These are phyloP conservation scores for Sturmia bella DNA, from an alignment of 2,888 invertebrate genomes.

Conservation along the genomic window DNA sequence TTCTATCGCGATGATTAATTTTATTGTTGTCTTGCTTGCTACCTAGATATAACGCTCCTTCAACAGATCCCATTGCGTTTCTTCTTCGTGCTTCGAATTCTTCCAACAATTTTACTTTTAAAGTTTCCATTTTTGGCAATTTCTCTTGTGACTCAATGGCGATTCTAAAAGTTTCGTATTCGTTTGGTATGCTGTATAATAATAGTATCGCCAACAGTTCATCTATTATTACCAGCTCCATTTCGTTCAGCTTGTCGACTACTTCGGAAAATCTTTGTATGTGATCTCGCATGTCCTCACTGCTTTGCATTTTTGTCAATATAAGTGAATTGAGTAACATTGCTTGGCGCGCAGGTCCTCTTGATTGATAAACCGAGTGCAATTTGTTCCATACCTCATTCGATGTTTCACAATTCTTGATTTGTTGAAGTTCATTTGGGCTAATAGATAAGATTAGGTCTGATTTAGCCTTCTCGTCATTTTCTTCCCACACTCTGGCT, in stretches of 20 bases:
- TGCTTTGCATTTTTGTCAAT: slow-evolving; percentile 76
- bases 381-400: slow-evolving; percentile 78
- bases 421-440: slow-evolving; percentile 75
- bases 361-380: slow-evolving; percentile 77
- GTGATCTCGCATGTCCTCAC: slow-evolving; percentile 76
- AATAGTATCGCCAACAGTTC: slow-evolving; percentile 76
- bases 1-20: slow-evolving; percentile 52
- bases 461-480: slow-evolving; percentile 69
- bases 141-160: slow-evolving; percentile 75
- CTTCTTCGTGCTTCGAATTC: slow-evolving; percentile 67
- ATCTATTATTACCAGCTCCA: slow-evolving; percentile 74
- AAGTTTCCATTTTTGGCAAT: slow-evolving; percentile 64
- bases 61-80: no score
- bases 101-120: slow-evolving; percentile 70
- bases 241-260: slow-evolving; percentile 77
- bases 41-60: no score
- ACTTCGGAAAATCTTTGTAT: slow-evolving; percentile 76
- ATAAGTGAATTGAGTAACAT: slow-evolving; percentile 78
- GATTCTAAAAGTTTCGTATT: slow-evolving; percentile 76
- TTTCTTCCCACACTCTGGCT: slow-evolving; percentile 36
- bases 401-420: slow-evolving; percentile 74
- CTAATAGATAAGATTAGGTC: slow-evolving; percentile 69
- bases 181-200: slow-evolving; percentile 75
- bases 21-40: slow-evolving; percentile 41
- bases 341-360: slow-evolving; percentile 79